phyloP scores from a whole-genome alignment of 2,888 invertebrate species.

The Troides aeacus region DNA sequence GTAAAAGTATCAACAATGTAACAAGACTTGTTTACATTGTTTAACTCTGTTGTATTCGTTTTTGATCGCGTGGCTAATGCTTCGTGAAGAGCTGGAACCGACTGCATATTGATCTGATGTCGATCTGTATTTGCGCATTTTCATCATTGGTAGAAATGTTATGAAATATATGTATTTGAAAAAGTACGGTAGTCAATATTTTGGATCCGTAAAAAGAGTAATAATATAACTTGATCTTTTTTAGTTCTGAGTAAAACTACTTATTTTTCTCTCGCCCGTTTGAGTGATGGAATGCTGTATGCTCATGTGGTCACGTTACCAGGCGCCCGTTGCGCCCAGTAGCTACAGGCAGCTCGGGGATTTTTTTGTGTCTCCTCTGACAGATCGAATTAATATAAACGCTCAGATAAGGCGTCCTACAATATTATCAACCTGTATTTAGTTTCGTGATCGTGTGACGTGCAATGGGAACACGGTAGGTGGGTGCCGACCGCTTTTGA shows the following conservation, averaged over 20 bases:
- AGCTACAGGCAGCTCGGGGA: constrained; percentile 57
- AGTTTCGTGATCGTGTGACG: constrained; percentile 73
- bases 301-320: constrained; percentile 45
- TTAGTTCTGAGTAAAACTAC: constrained; percentile 17
- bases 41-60: constrained; percentile 5
- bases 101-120: background rate
- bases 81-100: background rate
- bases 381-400: constrained; percentile 80
- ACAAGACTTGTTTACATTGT: constrained; percentile 1
- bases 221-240: constrained; percentile 19
- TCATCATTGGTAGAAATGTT: too few relatives aligned
- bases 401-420: constrained; percentile 75
- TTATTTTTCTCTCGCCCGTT: constrained; percentile 39
- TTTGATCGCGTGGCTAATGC: constrained; percentile 7
- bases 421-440: constrained; percentile 75
- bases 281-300: constrained; percentile 42
- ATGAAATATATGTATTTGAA: background rate
- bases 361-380: constrained; percentile 75
- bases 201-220: constrained; percentile 8
- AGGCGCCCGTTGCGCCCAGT: constrained; percentile 58
- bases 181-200: constrained; percentile 1
- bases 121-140: background rate
- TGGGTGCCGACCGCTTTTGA: constrained; percentile 55
- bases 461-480: constrained; percentile 74
- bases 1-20: constrained; percentile 12